Evolutionary conservation across 2,797 vertebrate species (phyloP).

Genomic region (Platalea minor): DNA sequence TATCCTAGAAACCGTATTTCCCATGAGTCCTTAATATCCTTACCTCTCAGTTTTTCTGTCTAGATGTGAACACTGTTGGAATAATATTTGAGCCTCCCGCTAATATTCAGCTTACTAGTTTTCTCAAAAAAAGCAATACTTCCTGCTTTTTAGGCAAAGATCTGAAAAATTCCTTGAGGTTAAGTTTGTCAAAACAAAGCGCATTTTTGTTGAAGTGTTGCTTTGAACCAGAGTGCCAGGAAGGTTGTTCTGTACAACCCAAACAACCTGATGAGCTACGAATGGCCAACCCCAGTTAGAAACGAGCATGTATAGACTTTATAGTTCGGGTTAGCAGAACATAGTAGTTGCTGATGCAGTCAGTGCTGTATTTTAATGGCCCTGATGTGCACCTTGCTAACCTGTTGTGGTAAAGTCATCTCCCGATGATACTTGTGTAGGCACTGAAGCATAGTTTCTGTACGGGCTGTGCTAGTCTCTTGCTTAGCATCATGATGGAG

Average conservation of each 20-base stretch:
- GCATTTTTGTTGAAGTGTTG: background rate
- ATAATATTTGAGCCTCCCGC: background rate
- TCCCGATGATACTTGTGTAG: background rate
- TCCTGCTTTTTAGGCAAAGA: background rate
- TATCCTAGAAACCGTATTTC: background rate
- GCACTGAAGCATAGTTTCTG: background rate
- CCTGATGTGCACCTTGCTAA: background rate
- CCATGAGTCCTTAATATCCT: background rate
- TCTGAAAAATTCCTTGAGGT: background rate
- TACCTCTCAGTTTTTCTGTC: background rate
- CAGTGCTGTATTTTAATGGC: background rate
- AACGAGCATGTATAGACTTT: fast-evolving
- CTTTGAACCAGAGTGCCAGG: background rate
- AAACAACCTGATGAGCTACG: background rate
- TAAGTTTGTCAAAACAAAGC: background rate
- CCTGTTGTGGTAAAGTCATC: background rate
- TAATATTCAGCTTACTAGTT: background rate
- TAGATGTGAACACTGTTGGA: background rate
- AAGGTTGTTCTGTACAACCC: background rate
- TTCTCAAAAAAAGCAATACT: background rate
- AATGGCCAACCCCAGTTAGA: background rate
- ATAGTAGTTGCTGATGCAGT: background rate
- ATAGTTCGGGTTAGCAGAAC: background rate
- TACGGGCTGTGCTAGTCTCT: background rate
- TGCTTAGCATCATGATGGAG: background rate